Conservation (phyloP, 2,797 vertebrate genomes). For the Scomberomorus guttatus region DNA sequence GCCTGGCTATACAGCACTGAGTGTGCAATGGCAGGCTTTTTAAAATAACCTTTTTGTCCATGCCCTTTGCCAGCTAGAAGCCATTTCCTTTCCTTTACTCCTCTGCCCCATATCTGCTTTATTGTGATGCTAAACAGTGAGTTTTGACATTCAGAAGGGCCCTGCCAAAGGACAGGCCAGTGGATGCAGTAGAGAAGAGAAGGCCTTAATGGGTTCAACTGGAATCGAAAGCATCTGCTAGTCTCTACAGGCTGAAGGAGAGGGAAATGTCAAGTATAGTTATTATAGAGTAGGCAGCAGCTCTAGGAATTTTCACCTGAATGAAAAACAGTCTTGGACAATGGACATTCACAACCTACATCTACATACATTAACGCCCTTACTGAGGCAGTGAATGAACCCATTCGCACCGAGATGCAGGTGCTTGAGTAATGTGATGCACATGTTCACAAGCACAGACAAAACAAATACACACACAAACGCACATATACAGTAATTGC, state of each 20-base stretch:
- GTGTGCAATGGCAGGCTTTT: conserved; percentile 45
- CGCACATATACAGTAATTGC: neutral
- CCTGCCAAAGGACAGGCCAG: conserved; percentile 74
- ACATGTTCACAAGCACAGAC: neutral
- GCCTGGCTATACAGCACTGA: conserved; percentile 3
- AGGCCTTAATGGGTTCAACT: conserved; percentile 81
- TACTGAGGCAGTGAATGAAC: conserved; percentile 40
- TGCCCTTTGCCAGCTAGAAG: conserved; percentile 70
- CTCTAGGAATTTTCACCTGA: conserved; percentile 70
- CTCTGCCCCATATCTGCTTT: conserved; percentile 61
- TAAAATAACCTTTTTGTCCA: conserved; percentile 61
- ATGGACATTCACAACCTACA: conserved; percentile 55
- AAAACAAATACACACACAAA: neutral
- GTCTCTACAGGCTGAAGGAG: conserved; percentile 75
- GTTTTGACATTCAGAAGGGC: conserved; percentile 77
- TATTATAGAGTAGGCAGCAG: conserved; percentile 70
- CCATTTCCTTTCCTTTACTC: conserved; percentile 64
- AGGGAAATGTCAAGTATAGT: conserved; percentile 79
- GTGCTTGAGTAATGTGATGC: conserved; percentile 5
- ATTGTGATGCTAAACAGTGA: conserved; percentile 79
- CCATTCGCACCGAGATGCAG: conserved; percentile 16
- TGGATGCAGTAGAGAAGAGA: conserved; percentile 71
- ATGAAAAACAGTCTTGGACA: conserved; percentile 66
- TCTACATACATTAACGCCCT: conserved; percentile 42
- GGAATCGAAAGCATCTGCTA: conserved; percentile 80